phyloP scores from a whole-genome alignment of 2,888 invertebrate genomes.

The Neoitamus cyanurus region DNA sequence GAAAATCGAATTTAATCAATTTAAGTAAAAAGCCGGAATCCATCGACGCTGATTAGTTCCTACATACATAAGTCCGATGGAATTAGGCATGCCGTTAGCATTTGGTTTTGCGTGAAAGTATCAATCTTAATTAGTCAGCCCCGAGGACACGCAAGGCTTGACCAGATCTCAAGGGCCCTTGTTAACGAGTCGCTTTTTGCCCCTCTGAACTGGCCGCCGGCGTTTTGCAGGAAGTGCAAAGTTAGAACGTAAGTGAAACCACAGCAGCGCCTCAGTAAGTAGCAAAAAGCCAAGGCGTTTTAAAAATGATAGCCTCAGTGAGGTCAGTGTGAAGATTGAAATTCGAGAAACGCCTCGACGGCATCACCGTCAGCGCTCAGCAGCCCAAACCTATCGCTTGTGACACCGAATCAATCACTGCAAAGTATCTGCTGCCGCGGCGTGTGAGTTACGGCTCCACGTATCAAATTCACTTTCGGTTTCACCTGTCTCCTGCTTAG shows the following conservation, averaged over 20 bases:
- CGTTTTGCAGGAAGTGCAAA: neutral
- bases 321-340: neutral
- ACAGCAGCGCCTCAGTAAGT: neutral
- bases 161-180: neutral
- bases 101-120: neutral
- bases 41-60: neutral
- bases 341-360: neutral
- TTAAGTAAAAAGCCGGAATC: neutral
- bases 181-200: neutral
- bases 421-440: neutral
- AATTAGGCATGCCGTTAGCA: neutral
- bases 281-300: neutral
- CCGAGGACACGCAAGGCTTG: neutral
- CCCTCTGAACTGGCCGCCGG: neutral
- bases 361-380: neutral
- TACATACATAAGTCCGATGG: neutral
- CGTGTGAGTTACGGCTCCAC: neutral
- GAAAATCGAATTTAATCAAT: neutral
- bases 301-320: neutral
- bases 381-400: neutral
- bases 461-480: neutral
- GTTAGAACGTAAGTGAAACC: neutral
- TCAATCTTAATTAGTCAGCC: neutral
- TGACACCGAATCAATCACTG: neutral
- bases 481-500: neutral